These are phyloP conservation scores for Drosophila saltans DNA, from an alignment of 1,140 invertebrate species.

Conservation along the genomic window DNA sequence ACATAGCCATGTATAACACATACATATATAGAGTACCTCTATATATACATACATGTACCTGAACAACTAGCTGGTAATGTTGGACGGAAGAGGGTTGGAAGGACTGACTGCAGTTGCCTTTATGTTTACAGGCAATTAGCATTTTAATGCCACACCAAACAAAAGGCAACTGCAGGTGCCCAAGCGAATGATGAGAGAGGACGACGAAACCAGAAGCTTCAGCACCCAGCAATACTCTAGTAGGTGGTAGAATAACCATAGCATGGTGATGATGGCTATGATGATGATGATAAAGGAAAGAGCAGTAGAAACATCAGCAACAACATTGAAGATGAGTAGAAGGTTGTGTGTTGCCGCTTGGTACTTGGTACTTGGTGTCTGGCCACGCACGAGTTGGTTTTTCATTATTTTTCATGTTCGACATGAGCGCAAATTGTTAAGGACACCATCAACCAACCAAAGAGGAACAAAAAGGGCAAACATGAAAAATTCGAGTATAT, in stretches of 20 bases:
- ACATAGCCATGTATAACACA: background rate
- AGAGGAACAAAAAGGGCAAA: background rate
- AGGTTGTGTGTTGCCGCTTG: background rate
- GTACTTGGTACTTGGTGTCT: conserved; percentile 25
- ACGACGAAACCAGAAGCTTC: background rate
- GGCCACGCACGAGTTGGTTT: conserved; percentile 65
- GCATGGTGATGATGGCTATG: conserved; percentile 28
- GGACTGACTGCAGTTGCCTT: conserved; percentile 56
- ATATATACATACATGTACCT: conserved; percentile 17
- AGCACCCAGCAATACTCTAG: background rate
- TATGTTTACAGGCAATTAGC: conserved; percentile 78
- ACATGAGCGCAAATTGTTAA: conserved; percentile 71
- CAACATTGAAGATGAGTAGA: background rate
- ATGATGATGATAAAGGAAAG: conserved; percentile 23
- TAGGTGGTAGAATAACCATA: conserved; percentile 2
- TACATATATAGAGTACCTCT: background rate
- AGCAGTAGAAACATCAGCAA: background rate
- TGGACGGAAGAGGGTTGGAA: conserved; percentile 1
- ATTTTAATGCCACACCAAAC: conserved; percentile 73
- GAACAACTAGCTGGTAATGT: conserved; percentile 24
- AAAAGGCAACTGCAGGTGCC: conserved; percentile 71
- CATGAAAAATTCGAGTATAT: background rate
- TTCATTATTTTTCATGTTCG: conserved; percentile 77
- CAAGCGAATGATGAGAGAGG: conserved; percentile 57
- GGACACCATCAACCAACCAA: conserved; percentile 16